Evolutionary conservation across 2,797 vertebrate genomes (phyloP).

Genomic region (Tangara arthus): DNA sequence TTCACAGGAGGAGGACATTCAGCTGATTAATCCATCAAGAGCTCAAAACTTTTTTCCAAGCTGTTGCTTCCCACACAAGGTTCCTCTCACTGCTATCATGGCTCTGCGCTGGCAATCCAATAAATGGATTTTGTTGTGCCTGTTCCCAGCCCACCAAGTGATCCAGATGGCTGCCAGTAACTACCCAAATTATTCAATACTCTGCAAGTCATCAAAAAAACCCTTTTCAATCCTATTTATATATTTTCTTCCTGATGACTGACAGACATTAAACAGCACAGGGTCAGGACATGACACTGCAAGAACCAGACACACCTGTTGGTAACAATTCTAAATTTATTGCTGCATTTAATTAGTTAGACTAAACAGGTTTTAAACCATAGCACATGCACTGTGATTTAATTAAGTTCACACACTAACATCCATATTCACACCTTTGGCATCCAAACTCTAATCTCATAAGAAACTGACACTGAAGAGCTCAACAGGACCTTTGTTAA

Average conservation of each 20-base stretch:
- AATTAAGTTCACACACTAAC: not conserved
- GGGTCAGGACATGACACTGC: not conserved
- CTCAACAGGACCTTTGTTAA: not conserved
- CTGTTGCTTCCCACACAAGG: not conserved
- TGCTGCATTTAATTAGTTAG: not conserved
- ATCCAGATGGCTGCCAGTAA: not conserved
- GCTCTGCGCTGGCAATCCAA: not conserved
- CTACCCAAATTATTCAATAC: not conserved
- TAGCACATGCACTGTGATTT: not conserved
- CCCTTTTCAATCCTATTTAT: not conserved
- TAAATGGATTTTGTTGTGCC: constrained; percentile 2
- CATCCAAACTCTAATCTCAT: not conserved
- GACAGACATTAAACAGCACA: not conserved
- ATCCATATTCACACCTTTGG: not conserved
- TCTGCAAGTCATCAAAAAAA: not conserved
- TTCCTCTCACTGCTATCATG: not conserved
- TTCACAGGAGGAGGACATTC: constrained; percentile 28
- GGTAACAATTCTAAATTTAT: not conserved
- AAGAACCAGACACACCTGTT: constrained; percentile 9
- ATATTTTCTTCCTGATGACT: not conserved
- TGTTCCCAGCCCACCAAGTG: not conserved
- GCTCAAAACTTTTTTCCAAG: constrained; percentile 32
- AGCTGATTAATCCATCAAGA: constrained; percentile 50
- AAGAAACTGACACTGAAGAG: not conserved
- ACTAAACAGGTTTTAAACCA: not conserved